Conservation (phyloP, 2,113 vertebrate species). For the Syrmaticus mikado region DNA sequence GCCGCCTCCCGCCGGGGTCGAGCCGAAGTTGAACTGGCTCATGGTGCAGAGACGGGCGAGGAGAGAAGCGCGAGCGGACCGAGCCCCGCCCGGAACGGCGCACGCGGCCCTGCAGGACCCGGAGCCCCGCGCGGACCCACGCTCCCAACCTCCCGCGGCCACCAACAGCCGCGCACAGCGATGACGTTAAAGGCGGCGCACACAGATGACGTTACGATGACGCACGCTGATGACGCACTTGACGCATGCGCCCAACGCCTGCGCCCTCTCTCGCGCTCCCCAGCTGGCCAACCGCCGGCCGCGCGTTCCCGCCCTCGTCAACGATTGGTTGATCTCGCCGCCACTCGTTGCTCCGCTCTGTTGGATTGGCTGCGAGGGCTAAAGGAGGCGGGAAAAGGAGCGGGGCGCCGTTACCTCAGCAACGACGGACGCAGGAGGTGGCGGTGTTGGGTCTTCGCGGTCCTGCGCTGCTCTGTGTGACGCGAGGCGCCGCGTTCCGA, state of each 20-base stretch:
- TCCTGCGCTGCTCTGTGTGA: no score
- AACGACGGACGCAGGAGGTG: background rate
- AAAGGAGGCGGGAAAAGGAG: background rate
- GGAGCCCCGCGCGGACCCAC: no score
- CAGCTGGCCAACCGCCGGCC: background rate
- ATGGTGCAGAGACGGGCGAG: slow-evolving; percentile 47
- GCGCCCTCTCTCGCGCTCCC: background rate
- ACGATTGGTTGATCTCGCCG: accelerated
- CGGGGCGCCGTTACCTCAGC: background rate
- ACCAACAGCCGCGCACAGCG: background rate
- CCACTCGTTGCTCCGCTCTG: accelerated
- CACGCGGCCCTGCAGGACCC: no score
- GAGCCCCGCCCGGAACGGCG: no score
- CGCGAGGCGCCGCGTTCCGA: no score
- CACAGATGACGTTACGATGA: no score
- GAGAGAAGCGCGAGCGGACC: no score
- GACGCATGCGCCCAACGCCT: background rate
- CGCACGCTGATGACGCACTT: background rate
- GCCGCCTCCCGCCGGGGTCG: slow-evolving; percentile 64
- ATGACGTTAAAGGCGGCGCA: background rate
- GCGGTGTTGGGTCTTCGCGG: no score
- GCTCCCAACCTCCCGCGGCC: no score
- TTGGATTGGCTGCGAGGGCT: background rate
- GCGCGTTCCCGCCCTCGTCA: accelerated
- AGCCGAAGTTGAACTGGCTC: slow-evolving; percentile 86